Conservation (phyloP, 2,797 vertebrate genomes). For the Jordanella pulchra region DNA sequence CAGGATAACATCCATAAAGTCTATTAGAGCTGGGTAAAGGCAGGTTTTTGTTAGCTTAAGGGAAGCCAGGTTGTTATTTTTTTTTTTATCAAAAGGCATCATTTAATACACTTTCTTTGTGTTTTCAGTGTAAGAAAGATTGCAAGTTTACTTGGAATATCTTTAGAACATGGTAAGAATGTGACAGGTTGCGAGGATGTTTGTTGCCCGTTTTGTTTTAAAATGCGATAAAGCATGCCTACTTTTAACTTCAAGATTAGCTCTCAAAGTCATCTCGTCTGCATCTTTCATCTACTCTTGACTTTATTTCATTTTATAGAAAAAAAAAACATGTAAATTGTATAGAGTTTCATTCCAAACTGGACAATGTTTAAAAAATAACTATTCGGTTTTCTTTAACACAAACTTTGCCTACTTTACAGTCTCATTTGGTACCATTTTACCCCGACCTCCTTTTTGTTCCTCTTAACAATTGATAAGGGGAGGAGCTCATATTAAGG, state of each 20-base stretch:
- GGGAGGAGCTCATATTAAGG: no score
- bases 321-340: conserved; percentile 26
- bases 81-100: conserved; percentile 40
- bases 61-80: conserved; percentile 39
- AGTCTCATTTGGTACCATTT: neutral
- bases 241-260: conserved; percentile 50
- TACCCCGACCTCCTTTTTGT: neutral
- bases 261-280: conserved; percentile 44
- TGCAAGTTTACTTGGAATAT: conserved; percentile 99
- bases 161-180: conserved; percentile 99
- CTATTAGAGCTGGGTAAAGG: neutral
- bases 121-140: conserved; percentile 99
- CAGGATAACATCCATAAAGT: conserved; percentile 1
- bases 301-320: conserved; percentile 36
- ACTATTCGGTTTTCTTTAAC: neutral
- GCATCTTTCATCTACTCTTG: conserved; percentile 54
- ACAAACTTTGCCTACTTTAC: neutral
- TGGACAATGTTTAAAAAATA: neutral
- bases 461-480: neutral
- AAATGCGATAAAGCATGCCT: conserved; percentile 61
- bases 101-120: conserved; percentile 92
- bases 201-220: conserved; percentile 68
- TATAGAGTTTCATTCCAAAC: conserved; percentile 62
- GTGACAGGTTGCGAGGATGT: conserved; percentile 84
- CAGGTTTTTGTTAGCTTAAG: conserved; percentile 5